phyloP scores from a whole-genome alignment of 2,888 invertebrate species.

The Mythimna impura region DNA sequence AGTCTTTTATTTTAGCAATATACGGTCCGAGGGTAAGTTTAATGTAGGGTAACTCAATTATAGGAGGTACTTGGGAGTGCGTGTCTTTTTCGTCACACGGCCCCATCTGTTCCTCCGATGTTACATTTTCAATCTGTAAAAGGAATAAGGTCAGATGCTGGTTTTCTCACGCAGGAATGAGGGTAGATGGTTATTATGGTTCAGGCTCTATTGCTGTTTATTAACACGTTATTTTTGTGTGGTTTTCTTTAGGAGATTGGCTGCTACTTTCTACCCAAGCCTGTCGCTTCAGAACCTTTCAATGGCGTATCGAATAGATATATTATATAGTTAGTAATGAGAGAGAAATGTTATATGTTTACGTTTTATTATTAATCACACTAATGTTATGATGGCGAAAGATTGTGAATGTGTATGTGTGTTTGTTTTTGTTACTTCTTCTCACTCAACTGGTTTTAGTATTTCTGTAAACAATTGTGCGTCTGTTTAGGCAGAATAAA shows the following conservation, averaged over 20 bases:
- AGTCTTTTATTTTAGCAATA: constrained; percentile 83
- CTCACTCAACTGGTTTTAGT: too few species aligned
- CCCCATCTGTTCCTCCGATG: constrained; percentile 51
- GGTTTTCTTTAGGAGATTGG: constrained; percentile 27
- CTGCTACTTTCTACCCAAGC: background rate
- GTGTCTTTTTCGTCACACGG: constrained; percentile 59
- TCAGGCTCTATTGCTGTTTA: constrained; percentile 34
- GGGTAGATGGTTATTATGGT: constrained; percentile 50
- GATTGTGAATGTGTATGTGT: too few species aligned
- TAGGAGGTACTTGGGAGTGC: constrained; percentile 72
- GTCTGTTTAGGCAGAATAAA: too few species aligned
- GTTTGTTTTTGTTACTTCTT: too few species aligned
- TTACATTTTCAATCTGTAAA: constrained; percentile 62
- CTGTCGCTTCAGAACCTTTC: constrained; percentile 7
- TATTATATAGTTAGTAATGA: too few species aligned
- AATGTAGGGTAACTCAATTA: constrained; percentile 86
- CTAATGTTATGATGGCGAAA: too few species aligned
- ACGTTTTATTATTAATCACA: too few species aligned
- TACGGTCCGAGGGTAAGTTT: constrained; percentile 81
- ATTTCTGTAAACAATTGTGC: too few species aligned
- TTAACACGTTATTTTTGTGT: constrained; percentile 47
- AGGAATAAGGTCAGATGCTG: constrained; percentile 50
- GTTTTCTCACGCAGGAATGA: constrained; percentile 52
- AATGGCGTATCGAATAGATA: constrained; percentile 8
- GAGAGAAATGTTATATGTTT: too few species aligned